Evolutionary conservation across 2,797 vertebrate species (phyloP).

Genomic region (Cossypha niveicapilla): DNA sequence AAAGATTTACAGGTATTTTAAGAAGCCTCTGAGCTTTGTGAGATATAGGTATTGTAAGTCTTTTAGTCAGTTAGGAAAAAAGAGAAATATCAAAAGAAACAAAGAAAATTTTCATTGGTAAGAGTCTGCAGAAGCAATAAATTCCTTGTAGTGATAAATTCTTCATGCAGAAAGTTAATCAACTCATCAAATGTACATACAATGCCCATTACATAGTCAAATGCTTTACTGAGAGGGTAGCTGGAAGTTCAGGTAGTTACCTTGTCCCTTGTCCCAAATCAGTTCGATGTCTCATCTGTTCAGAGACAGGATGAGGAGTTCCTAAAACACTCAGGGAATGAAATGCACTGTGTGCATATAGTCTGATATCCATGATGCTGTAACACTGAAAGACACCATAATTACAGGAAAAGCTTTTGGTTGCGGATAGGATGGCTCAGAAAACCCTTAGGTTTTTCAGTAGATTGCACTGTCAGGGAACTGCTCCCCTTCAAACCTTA

Average conservation of each 20-base stretch:
- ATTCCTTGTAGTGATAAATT: not conserved
- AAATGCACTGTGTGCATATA: not conserved
- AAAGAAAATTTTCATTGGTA: not conserved
- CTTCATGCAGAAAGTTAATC: fast-evolving
- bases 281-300: not conserved
- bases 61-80: not conserved
- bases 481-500: not conserved
- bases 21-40: not conserved
- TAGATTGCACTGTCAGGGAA: not conserved
- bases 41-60: not conserved
- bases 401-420: not conserved
- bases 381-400: not conserved
- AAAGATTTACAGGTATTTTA: not conserved
- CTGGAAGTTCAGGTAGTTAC: not conserved
- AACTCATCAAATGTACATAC: not conserved
- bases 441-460: not conserved
- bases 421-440: not conserved
- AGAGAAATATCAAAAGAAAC: not conserved
- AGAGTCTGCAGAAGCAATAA: not conserved
- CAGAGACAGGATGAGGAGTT: not conserved
- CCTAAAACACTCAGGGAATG: not conserved
- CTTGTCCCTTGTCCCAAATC: not conserved
- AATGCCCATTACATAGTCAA: not conserved
- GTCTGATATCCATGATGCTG: not conserved
- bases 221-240: not conserved